A percentile compares a stretch with the other conserved stretches of the same genome.
These are phyloP conservation scores for Exocentrus adspersus DNA, from an alignment of 2,888 invertebrate species.

Conservation along the genomic window DNA sequence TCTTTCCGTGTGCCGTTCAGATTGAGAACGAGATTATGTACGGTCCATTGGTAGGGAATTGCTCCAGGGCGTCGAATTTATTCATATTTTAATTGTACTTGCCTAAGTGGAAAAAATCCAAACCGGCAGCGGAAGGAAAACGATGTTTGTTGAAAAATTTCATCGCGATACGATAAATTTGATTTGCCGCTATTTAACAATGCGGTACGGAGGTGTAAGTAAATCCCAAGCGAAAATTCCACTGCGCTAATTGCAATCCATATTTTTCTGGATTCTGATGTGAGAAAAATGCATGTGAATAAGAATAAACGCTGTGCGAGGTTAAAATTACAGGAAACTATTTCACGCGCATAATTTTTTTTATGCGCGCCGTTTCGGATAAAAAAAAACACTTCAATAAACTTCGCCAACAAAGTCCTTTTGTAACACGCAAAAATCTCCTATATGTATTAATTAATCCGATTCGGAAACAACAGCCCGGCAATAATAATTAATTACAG, in stretches of 20 bases:
- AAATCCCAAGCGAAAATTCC: too few relatives aligned
- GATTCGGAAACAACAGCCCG: slow-evolving; percentile 11
- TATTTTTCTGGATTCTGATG: too few relatives aligned
- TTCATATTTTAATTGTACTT: slow-evolving; percentile 56
- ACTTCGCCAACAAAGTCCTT: too few relatives aligned
- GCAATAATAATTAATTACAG: slow-evolving; percentile 19
- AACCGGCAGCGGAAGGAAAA: too few relatives aligned
- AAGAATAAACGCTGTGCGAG: background rate
- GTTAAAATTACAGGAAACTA: too few relatives aligned
- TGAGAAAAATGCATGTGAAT: too few relatives aligned
- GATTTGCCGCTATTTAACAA: too few relatives aligned
- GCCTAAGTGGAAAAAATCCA: slow-evolving; percentile 47
- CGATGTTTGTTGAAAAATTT: slow-evolving; percentile 22
- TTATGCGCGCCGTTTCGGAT: too few relatives aligned
- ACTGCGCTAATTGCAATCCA: too few relatives aligned
- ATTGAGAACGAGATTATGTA: slow-evolving; percentile 60
- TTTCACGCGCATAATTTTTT: too few relatives aligned
- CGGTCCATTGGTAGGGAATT: slow-evolving; percentile 60
- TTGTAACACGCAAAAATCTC: too few relatives aligned
- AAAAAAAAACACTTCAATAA: too few relatives aligned
- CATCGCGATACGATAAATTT: slow-evolving; percentile 17
- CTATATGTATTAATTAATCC: slow-evolving; percentile 20
- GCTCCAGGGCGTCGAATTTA: slow-evolving; percentile 54
- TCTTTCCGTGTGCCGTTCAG: slow-evolving; percentile 52
- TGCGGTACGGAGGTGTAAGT: background rate